A percentile compares a stretch with the other conserved stretches of the same genome.
These are phyloP conservation scores for Vicugna pacos DNA, from an alignment of 2,113 vertebrate species.

Conservation along the genomic window DNA sequence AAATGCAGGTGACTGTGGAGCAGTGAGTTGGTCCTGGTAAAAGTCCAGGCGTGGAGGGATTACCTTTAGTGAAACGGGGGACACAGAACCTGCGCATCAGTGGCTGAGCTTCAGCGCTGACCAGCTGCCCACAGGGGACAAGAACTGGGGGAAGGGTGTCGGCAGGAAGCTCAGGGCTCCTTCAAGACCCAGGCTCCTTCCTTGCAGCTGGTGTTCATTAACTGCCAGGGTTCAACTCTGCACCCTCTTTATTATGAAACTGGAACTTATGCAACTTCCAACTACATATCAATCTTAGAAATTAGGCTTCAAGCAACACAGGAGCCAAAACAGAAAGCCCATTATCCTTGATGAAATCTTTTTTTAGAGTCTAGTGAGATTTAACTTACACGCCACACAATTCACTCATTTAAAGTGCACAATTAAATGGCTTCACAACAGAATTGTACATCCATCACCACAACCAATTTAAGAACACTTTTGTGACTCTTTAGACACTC, in stretches of 20 bases:
- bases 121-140: not conserved
- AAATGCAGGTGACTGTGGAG: not conserved
- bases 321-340: not conserved
- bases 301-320: fast-evolving
- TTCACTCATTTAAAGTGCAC: fast-evolving
- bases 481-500: not conserved
- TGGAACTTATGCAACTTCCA: not conserved
- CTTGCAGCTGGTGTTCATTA: too few relatives aligned
- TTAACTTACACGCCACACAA: fast-evolving
- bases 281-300: not conserved
- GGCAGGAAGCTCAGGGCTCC: fast-evolving
- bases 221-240: not conserved
- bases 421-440: not conserved
- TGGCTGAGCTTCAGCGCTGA: not conserved
- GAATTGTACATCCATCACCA: not conserved
- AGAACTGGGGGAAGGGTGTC: not conserved
- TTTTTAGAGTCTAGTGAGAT: not conserved
- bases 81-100: not conserved
- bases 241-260: not conserved
- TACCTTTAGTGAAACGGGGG: fast-evolving
- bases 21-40: fast-evolving
- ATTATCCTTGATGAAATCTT: not conserved
- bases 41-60: not conserved
- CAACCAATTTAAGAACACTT: not conserved
- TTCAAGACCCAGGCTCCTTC: not conserved